phyloP scores from a whole-genome alignment of 2,113 vertebrate genomes.

The Rattus rattus region DNA sequence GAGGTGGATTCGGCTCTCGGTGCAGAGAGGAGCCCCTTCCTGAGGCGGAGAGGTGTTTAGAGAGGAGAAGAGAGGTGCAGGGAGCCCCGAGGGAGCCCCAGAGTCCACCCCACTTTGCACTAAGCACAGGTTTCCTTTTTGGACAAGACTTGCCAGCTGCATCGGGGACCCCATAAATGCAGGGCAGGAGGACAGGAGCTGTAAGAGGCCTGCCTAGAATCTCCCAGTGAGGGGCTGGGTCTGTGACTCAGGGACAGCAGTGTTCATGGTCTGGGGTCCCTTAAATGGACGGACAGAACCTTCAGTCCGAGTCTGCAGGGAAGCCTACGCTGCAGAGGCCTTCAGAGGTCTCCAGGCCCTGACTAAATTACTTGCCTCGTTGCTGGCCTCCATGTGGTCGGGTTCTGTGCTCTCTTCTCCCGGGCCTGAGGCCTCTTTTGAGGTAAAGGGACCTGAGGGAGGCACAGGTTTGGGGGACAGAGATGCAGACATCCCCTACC shows the following conservation, averaged over 20 bases:
- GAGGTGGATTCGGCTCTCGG: not conserved
- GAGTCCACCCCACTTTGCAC: rapidly evolving
- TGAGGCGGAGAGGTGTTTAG: conserved; percentile 11
- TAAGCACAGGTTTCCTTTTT: not conserved
- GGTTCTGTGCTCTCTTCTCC: not conserved
- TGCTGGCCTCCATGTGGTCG: not conserved
- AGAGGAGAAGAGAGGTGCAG: not conserved
- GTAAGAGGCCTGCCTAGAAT: not conserved
- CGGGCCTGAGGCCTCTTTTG: not conserved
- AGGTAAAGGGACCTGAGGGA: conserved; percentile 50
- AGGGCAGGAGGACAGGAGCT: too few species aligned
- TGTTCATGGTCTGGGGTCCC: not conserved
- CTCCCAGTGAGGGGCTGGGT: not conserved
- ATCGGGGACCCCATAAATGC: not conserved
- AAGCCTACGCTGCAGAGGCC: not conserved
- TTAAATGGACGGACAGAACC: not conserved
- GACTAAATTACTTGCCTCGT: conserved; percentile 18
- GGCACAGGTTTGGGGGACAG: not conserved
- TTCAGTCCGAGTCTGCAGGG: not conserved
- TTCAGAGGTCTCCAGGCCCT: rapidly evolving
- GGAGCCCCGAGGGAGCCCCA: too few species aligned
- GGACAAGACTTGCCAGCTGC: not conserved
- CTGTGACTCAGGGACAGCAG: not conserved
- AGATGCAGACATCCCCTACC: not conserved
- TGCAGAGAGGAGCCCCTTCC: not conserved